A percentile compares a stretch with the other conserved stretches of the same genome.
Evolutionary conservation across 2,888 invertebrate genomes (phyloP).

Genomic region (Pediacus dermestoides): DNA sequence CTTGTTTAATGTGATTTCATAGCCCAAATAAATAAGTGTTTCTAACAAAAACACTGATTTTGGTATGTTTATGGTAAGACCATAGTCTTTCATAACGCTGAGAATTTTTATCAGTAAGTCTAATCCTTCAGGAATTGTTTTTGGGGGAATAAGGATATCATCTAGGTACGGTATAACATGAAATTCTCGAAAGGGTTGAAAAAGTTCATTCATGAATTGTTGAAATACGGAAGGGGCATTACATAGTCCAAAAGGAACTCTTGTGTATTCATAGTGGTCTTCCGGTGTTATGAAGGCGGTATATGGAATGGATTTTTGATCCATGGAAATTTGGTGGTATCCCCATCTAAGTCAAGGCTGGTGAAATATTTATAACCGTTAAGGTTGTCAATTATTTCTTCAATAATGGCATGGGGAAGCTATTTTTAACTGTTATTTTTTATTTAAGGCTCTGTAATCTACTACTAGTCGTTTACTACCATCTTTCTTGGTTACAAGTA

Average conservation of each 20-base stretch:
- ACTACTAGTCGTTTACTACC: conserved; percentile 15
- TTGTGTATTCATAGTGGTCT: conserved; percentile 19
- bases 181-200: conserved; percentile 9
- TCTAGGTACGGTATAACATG: conserved; percentile 13
- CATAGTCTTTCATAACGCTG: neutral
- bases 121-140: conserved; percentile 8
- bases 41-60: conserved; percentile 7
- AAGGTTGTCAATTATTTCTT: conserved; percentile 24
- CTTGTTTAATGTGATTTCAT: conserved; percentile 9
- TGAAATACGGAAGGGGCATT: conserved; percentile 19
- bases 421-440: conserved; percentile 11
- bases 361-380: conserved; percentile 23
- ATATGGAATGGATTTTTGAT: conserved; percentile 4
- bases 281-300: conserved; percentile 27
- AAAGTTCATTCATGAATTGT: conserved; percentile 18
- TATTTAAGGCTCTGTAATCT: conserved; percentile 19
- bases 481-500: conserved; percentile 17
- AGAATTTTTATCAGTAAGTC: neutral
- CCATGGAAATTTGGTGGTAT: conserved; percentile 35
- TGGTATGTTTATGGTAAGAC: conserved; percentile 1
- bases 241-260: conserved; percentile 10
- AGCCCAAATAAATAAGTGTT: conserved; percentile 6
- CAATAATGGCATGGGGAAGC: conserved; percentile 18
- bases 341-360: conserved; percentile 29
- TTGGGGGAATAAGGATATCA: conserved; percentile 16